These are phyloP conservation scores for Pheucticus melanocephalus DNA, from an alignment of 2,113 vertebrate species.

Conservation along the genomic window DNA sequence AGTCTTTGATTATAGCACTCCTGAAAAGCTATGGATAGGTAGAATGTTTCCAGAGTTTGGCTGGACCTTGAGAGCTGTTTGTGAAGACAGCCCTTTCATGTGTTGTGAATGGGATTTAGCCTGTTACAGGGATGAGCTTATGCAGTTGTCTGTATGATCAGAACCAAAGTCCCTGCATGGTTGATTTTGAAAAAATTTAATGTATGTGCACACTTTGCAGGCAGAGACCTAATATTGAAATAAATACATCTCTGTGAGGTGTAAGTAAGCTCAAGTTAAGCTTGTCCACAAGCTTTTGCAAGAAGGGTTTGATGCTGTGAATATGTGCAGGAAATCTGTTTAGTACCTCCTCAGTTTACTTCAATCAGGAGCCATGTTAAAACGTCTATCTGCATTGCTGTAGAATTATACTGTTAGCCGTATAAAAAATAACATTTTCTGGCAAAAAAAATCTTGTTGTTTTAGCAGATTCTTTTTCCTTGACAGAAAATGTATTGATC, in stretches of 20 bases:
- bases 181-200: not conserved
- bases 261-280: not conserved
- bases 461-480: slow-evolving; percentile 33
- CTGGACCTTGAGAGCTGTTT: not conserved
- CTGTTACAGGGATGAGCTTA: not conserved
- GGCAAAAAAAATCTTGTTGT: slow-evolving; percentile 15
- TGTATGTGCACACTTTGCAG: not conserved
- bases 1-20: not conserved
- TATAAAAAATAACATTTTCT: slow-evolving; percentile 37
- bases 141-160: not conserved
- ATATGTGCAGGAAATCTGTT: not conserved
- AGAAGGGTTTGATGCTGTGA: not conserved
- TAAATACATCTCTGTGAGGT: not conserved
- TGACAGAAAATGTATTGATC: slow-evolving; percentile 61
- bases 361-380: not conserved
- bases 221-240: not conserved
- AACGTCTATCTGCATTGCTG: not conserved
- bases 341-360: not conserved
- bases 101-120: not conserved
- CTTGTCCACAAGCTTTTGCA: not conserved
- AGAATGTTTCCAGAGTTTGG: not conserved
- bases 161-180: not conserved
- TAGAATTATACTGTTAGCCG: not conserved
- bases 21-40: not conserved
- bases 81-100: not conserved